phyloP scores from a whole-genome alignment of 2,888 invertebrate species.

The Tetrapedia diversipes region DNA sequence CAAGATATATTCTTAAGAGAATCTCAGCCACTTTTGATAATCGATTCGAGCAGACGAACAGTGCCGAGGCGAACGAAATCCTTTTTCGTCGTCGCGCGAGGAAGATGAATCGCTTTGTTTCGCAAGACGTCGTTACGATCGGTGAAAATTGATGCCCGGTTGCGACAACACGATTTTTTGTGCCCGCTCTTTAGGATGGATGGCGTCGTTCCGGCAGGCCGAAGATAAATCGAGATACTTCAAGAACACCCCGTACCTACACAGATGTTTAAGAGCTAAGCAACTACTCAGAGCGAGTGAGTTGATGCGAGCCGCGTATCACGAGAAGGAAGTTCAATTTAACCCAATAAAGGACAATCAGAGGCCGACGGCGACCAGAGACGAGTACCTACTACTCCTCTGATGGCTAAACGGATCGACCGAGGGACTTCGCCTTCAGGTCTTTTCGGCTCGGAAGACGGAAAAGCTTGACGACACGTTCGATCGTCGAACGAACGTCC shows the following conservation, averaged over 20 bases:
- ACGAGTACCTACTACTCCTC: conserved; percentile 79
- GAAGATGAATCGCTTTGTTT: not conserved
- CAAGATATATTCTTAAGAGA: too few relatives aligned
- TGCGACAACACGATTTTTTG: not conserved
- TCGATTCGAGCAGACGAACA: too few relatives aligned
- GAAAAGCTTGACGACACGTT: conserved; percentile 49
- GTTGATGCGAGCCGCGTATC: conserved; percentile 83
- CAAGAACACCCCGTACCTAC: conserved; percentile 81
- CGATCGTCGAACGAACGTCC: not conserved
- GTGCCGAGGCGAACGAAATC: too few relatives aligned
- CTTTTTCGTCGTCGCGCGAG: too few relatives aligned
- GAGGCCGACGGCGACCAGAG: conserved; percentile 82
- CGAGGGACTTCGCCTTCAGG: conserved; percentile 72
- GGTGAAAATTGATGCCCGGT: not conserved
- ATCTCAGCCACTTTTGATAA: too few relatives aligned
- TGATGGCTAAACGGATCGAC: conserved; percentile 75
- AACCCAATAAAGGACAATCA: conserved; percentile 83
- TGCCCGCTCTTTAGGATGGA: conserved; percentile 28
- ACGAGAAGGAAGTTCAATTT: conserved; percentile 83
- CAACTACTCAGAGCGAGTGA: conserved; percentile 81
- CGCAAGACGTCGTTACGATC: not conserved
- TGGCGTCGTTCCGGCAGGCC: conserved; percentile 29
- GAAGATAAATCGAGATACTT: conserved; percentile 74
- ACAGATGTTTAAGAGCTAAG: conserved; percentile 82
- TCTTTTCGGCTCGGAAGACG: conserved; percentile 70